Evolutionary conservation across 2,888 invertebrate genomes (phyloP).

Genomic region (Ophioninae sp.): DNA sequence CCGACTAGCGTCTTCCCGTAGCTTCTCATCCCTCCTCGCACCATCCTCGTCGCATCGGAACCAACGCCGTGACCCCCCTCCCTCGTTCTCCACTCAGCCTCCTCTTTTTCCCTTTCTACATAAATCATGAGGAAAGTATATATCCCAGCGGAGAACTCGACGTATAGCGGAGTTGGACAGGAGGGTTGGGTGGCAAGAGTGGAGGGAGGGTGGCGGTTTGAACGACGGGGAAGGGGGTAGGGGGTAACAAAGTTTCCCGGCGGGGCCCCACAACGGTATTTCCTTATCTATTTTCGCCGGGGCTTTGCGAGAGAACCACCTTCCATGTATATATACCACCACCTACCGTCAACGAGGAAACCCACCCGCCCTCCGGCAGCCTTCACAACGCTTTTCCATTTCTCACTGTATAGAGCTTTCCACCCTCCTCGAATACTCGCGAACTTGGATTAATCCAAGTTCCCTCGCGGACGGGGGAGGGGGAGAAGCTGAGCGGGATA

Average conservation of each 20-base stretch:
- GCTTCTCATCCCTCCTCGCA: too few relatives aligned
- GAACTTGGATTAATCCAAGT: conserved; percentile 62
- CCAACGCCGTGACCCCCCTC: neutral
- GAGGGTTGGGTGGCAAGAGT: too few relatives aligned
- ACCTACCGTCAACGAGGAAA: conserved; percentile 26
- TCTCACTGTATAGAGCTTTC: conserved; percentile 36
- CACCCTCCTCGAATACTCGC: conserved; percentile 51
- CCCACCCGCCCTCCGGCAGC: conserved; percentile 20
- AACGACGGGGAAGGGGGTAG: conserved; percentile 11
- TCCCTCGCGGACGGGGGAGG: too few relatives aligned
- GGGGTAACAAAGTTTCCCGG: conserved; percentile 62
- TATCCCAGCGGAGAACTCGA: conserved; percentile 53
- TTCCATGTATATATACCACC: conserved; percentile 32
- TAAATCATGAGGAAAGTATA: conserved; percentile 64
- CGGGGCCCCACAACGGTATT: conserved; percentile 59
- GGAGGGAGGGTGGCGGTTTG: too few relatives aligned
- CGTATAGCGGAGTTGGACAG: conserved; percentile 9
- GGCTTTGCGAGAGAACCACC: conserved; percentile 52
- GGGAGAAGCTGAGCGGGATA: too few relatives aligned
- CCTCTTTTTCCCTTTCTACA: conserved; percentile 60
- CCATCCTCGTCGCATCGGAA: conserved; percentile 21
- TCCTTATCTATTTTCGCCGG: conserved; percentile 64
- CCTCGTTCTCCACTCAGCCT: neutral
- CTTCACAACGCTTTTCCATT: conserved; percentile 43
- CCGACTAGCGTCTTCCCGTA: conserved; percentile 29